phyloP scores from a whole-genome alignment of 2,113 vertebrate species.

The Probosciger aterrimus region DNA sequence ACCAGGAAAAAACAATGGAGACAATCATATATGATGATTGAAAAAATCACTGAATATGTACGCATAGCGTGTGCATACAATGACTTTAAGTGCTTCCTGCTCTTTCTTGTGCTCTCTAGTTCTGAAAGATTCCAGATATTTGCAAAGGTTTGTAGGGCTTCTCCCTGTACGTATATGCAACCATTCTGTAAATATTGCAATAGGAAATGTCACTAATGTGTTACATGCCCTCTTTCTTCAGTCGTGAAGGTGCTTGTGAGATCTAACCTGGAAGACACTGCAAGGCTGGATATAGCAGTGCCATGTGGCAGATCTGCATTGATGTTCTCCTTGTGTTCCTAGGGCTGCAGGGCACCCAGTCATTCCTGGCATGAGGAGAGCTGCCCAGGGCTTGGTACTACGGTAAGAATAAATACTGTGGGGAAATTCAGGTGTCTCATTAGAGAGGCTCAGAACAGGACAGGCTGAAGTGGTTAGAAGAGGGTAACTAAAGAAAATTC shows the following conservation, averaged over 20 bases:
- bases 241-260: neutral
- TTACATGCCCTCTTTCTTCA: neutral
- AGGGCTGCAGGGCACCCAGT: neutral
- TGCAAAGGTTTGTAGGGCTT: neutral
- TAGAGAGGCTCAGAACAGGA: neutral
- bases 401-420: neutral
- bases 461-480: neutral
- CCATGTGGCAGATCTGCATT: neutral
- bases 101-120: neutral
- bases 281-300: neutral
- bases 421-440: neutral
- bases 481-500: neutral
- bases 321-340: neutral
- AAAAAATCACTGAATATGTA: neutral
- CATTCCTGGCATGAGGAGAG: neutral
- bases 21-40: neutral
- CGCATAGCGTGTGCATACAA: fast-evolving
- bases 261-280: neutral
- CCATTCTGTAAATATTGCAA: neutral
- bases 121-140: neutral
- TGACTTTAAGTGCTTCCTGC: neutral
- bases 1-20: neutral
- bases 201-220: neutral
- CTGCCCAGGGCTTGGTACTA: neutral
- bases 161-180: neutral